These are phyloP conservation scores for Drosophila willistoni DNA, from an alignment of 1,140 invertebrate species.

Conservation along the genomic window DNA sequence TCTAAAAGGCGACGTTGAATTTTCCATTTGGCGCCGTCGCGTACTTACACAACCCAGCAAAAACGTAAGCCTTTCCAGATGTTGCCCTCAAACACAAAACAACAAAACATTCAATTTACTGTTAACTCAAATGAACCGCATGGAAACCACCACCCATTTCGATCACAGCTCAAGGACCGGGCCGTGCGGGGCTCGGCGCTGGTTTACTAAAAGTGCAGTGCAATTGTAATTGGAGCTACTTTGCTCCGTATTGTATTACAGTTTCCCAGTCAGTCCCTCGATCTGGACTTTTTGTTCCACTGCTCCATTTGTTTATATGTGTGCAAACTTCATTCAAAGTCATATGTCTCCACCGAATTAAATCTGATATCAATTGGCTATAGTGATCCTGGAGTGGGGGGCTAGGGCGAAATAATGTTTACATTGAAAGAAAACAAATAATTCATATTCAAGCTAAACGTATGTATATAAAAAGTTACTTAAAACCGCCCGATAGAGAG, in stretches of 20 bases:
- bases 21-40: slow-evolving; percentile 39
- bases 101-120: not conserved
- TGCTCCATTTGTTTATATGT: too few species aligned
- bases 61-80: slow-evolving; percentile 46
- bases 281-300: too few species aligned
- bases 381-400: too few species aligned
- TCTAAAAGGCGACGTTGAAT: slow-evolving; percentile 34
- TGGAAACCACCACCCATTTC: not conserved
- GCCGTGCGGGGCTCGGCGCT: too few species aligned
- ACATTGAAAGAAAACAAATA: not conserved
- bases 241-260: too few species aligned
- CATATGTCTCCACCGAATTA: not conserved
- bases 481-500: not conserved
- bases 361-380: too few species aligned
- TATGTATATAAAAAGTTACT: not conserved
- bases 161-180: not conserved
- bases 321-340: not conserved
- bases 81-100: slow-evolving; percentile 14
- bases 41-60: slow-evolving; percentile 51
- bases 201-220: not conserved
- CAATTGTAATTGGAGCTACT: not conserved
- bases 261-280: too few species aligned
- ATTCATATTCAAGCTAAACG: not conserved
- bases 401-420: not conserved
- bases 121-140: not conserved